Percentiles rank a stretch among this genome's conserved stretches.
phyloP scores from a whole-genome alignment of 1,140 invertebrate species.

The Teleopsis dalmanni region DNA sequence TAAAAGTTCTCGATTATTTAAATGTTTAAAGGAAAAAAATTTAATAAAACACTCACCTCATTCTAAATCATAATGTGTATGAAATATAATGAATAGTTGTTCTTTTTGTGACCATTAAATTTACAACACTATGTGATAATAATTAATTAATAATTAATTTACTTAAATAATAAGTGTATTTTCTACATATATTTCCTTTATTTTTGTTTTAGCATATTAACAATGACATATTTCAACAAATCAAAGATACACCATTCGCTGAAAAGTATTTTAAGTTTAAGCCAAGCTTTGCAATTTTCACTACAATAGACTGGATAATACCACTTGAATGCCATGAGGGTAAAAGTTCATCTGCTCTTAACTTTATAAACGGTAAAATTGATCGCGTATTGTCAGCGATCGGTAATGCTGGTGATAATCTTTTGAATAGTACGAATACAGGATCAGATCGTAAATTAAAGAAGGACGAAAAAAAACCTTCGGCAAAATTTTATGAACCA shows the following conservation, averaged over 20 bases:
- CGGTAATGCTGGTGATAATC: constrained; percentile 7
- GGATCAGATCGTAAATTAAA: constrained; percentile 11
- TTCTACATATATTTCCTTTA: no score
- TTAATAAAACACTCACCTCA: no score
- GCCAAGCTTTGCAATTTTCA: constrained; percentile 19
- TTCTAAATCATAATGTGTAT: no score
- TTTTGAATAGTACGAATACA: constrained; percentile 1
- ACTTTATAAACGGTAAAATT: constrained; percentile 17
- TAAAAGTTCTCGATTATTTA: no score
- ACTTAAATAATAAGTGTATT: no score
- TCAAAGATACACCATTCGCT: constrained; percentile 19
- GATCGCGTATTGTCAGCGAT: constrained; percentile 16
- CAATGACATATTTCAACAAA: constrained; percentile 24
- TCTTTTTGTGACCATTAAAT: no score
- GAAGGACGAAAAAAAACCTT: constrained; percentile 5
- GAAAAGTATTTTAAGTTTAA: constrained; percentile 22
- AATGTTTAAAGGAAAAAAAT: no score
- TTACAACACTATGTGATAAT: no score
- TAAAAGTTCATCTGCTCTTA: constrained; percentile 17
- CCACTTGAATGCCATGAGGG: no score
- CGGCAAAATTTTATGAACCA: constrained; percentile 12
- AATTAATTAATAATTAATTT: no score
- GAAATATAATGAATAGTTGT: no score
- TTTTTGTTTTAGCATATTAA: constrained; percentile 18
- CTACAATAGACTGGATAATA: constrained; percentile 21